phyloP scores from a whole-genome alignment of 2,113 vertebrate species.

The Cinclus cinclus region DNA sequence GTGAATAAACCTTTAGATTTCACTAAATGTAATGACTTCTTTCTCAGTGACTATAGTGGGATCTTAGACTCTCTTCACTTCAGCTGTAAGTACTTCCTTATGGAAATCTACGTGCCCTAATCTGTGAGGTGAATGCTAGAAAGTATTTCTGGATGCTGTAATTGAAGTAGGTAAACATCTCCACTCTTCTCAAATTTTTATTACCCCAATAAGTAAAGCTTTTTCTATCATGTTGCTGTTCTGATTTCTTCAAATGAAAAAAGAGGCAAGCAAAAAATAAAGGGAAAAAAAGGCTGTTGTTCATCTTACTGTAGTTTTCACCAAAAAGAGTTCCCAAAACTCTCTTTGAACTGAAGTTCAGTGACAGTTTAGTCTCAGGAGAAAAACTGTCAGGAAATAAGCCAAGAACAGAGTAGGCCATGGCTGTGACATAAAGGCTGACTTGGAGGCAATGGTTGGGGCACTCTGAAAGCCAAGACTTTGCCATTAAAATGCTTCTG shows the following conservation, averaged over 20 bases:
- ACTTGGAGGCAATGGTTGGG: neutral
- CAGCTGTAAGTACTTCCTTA: neutral
- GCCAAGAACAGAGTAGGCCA: neutral
- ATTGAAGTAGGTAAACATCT: neutral
- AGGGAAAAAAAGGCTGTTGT: fast-evolving
- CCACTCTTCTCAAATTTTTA: neutral
- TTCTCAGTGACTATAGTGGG: neutral
- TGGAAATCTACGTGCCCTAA: neutral
- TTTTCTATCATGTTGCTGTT: neutral
- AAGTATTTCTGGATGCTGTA: neutral
- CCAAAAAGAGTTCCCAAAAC: neutral
- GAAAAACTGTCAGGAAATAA: neutral
- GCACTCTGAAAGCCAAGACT: neutral
- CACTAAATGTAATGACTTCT: neutral
- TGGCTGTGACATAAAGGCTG: neutral
- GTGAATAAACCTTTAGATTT: neutral
- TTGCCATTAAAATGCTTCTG: neutral
- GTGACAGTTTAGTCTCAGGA: neutral
- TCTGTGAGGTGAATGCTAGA: neutral
- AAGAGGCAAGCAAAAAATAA: neutral
- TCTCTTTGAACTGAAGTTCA: neutral
- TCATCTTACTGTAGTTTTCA: neutral
- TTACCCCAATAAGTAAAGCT: neutral
- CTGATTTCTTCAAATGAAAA: neutral
- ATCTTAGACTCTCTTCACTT: neutral